phyloP scores from a whole-genome alignment of 2,888 invertebrate species.

The Andricus curvator region DNA sequence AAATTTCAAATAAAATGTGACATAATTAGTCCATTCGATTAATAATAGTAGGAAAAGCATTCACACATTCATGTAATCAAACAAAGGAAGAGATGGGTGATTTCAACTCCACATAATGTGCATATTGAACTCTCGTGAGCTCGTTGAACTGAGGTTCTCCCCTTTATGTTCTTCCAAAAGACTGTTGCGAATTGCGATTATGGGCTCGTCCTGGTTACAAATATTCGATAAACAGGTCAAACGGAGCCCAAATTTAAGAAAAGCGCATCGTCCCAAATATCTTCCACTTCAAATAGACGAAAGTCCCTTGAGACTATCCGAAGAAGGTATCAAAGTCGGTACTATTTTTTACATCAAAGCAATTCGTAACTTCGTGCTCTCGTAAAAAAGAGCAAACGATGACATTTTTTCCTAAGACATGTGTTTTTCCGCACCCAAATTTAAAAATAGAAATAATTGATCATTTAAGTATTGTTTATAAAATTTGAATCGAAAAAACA shows the following conservation, averaged over 20 bases:
- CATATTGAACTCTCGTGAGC: conserved; percentile 11
- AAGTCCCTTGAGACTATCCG: conserved; percentile 23
- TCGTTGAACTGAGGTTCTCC: conserved; percentile 18
- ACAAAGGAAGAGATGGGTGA: background rate
- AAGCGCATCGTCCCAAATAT: conserved; percentile 34
- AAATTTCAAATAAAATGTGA: background rate
- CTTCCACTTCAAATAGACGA: conserved; percentile 22
- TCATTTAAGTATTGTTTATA: background rate
- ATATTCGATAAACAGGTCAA: conserved; percentile 36
- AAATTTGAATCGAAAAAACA: too few species aligned
- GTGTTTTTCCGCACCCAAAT: background rate
- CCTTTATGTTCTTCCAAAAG: background rate
- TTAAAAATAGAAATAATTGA: background rate
- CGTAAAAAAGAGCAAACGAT: background rate
- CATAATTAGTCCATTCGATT: background rate
- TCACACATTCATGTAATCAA: background rate
- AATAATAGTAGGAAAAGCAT: background rate
- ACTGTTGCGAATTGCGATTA: conserved; percentile 19
- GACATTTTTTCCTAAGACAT: background rate
- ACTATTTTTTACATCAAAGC: conserved; percentile 19
- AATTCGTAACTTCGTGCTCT: background rate
- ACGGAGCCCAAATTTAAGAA: conserved; percentile 13
- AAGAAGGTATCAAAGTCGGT: conserved; percentile 25
- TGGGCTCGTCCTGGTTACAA: conserved; percentile 18
- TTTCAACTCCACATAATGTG: background rate